Base-by-base conservation (phyloP, 2,797 vertebrate species). In the Microctenopoma steveboyesi region DNA sequence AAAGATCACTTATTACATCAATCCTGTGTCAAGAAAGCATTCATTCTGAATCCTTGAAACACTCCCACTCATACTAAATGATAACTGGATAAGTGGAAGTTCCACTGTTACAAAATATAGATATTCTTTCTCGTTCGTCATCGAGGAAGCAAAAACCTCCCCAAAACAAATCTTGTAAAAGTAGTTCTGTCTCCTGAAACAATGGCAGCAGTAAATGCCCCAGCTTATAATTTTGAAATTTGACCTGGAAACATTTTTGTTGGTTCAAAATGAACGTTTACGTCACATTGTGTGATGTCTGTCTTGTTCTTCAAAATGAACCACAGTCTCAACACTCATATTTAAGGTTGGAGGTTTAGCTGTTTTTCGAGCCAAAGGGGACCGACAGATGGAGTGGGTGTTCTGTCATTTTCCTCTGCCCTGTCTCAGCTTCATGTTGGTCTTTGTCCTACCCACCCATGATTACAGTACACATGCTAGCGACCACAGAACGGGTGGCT, bases 341-440 rank as follows among this genome's bases (percentile, higher is more conserved):
- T 78, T 90, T 86, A 83, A 71, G 57, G 66, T 74, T 79, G 81
- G 82, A 69, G 91, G 85, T 88, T 82, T 57, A 0, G 60, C 79
- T 72, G 64, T 76, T 91, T 92, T 92, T 90, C 86, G 84, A 72
- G 40, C 58, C 51, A 66, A 78, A 46, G 79, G 57, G 56, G 61
- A 69, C 63, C 52, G 49, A 72, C 74, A 62, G 55, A 86, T 86
- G 77, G 78, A 76, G 85, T 80, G 74, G 86, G 74, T 59, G 85
- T 74, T 70, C 78, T 76, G 69, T 72, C 53, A 45, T 56, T 66
- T 72, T 62, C 78, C 57, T 71, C 56, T 49, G 16, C 51, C 81
- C 73, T 83, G 79, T 83, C 79, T 82, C n/a, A 30, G 55, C 80
- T 81, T 76, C 64, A 57, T 50, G 61, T 73, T 56, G 70, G 70